Conservation (phyloP, 1,140 invertebrate genomes). For the Drosophila tani region DNA sequence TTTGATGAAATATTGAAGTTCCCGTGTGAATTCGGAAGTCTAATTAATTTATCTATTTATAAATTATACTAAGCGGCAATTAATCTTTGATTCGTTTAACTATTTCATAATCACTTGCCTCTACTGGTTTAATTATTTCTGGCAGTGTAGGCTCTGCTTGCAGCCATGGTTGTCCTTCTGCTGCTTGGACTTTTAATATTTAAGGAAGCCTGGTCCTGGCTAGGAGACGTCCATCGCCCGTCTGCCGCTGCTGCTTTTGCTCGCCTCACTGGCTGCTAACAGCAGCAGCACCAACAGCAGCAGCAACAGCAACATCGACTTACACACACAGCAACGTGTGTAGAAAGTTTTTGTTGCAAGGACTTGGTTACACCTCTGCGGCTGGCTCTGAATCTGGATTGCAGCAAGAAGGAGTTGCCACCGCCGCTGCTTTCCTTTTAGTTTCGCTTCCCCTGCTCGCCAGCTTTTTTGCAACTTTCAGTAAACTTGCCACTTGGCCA, state of each 20-base stretch:
- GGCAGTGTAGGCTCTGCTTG: background rate
- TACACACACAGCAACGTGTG: slow-evolving; percentile 39
- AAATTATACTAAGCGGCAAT: too few relatives aligned
- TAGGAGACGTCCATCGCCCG: slow-evolving; percentile 29
- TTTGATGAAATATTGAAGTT: too few relatives aligned
- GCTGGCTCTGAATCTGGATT: slow-evolving; percentile 49
- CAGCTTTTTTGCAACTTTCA: slow-evolving; percentile 39
- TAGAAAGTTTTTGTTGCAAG: slow-evolving; percentile 63
- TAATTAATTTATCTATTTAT: too few relatives aligned
- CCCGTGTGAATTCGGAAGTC: too few relatives aligned
- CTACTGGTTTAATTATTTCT: slow-evolving; percentile 2
- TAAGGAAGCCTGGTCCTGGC: slow-evolving; percentile 51
- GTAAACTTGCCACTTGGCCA: slow-evolving; percentile 62
- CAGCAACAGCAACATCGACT: slow-evolving; percentile 35
- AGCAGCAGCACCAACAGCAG: slow-evolving; percentile 41
- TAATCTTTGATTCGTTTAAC: background rate
- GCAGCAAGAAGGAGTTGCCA: slow-evolving; percentile 46
- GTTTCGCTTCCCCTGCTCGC: slow-evolving; percentile 12
- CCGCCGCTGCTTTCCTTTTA: slow-evolving; percentile 47
- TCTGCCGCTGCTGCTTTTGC: slow-evolving; percentile 28
- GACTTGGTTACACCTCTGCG: slow-evolving; percentile 67
- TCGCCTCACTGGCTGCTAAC: slow-evolving; percentile 61
- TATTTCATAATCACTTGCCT: background rate
- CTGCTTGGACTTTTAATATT: slow-evolving; percentile 75
- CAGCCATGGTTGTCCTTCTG: slow-evolving; percentile 23